Percentiles rank a stretch among this genome's conserved stretches.
Evolutionary conservation across 2,797 vertebrate genomes (phyloP).

Genomic region (Eleutherodactylus coqui): DNA sequence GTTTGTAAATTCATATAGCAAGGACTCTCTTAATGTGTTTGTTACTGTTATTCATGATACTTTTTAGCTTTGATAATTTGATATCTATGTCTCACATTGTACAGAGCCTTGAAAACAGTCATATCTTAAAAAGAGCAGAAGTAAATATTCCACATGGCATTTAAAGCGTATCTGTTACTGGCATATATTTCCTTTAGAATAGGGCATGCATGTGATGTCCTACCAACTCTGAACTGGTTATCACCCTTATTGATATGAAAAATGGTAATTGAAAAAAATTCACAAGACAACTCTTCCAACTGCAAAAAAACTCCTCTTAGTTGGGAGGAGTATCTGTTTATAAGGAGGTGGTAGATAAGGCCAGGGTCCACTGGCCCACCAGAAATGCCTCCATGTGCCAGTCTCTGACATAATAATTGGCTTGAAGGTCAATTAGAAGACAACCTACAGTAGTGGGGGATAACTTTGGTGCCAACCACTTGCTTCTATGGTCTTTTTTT

Average conservation of each 20-base stretch:
- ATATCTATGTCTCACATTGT: neutral
- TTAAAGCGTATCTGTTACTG: neutral
- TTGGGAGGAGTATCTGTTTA: too few relatives aligned
- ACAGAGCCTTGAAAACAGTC: neutral
- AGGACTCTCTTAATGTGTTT: too few relatives aligned
- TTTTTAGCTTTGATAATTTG: neutral
- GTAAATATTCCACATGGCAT: neutral
- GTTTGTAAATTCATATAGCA: too few relatives aligned
- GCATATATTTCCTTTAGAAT: neutral
- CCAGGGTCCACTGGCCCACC: neutral
- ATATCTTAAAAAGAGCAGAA: neutral
- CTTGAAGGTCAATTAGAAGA: neutral
- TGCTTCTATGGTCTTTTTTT: too few relatives aligned
- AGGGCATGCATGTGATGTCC: neutral
- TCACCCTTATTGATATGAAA: too few relatives aligned
- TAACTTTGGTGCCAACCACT: too few relatives aligned
- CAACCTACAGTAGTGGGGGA: too few relatives aligned
- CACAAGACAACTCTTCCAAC: too few relatives aligned
- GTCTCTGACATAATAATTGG: too few relatives aligned
- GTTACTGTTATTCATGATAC: neutral
- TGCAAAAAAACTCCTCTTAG: too few relatives aligned
- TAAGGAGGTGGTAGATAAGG: neutral
- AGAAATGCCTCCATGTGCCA: neutral
- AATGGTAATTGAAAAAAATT: too few relatives aligned
- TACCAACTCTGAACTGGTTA: too few relatives aligned